Percentiles rank a stretch among this genome's conserved stretches.
Evolutionary conservation across 2,888 invertebrate genomes (phyloP).

Genomic region (Drosophila kuntzei): DNA sequence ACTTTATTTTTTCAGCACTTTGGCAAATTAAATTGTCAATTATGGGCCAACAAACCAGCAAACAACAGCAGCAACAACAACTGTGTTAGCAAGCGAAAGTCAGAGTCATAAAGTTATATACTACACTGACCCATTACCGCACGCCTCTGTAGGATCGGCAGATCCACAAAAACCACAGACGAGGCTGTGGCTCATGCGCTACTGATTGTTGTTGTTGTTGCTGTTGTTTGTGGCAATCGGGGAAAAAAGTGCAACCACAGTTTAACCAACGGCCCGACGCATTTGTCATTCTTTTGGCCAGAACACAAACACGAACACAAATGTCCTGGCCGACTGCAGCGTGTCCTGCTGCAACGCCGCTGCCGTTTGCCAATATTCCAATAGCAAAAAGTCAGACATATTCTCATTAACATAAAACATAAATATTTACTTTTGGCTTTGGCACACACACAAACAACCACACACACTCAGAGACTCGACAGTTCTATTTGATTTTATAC

Average conservation of each 20-base stretch:
- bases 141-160: slow-evolving; percentile 2
- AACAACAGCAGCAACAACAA: slow-evolving; percentile 21
- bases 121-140: neutral
- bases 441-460: slow-evolving; percentile 45
- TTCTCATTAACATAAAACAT: slow-evolving; percentile 84
- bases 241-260: slow-evolving; percentile 69
- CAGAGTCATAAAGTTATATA: slow-evolving; percentile 47
- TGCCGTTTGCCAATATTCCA: slow-evolving; percentile 73
- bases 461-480: slow-evolving; percentile 35
- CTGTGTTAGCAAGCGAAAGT: slow-evolving; percentile 60
- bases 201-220: slow-evolving; percentile 40
- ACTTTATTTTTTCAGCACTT: slow-evolving; percentile 54
- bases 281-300: slow-evolving; percentile 72
- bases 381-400: slow-evolving; percentile 83
- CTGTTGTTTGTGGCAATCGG: slow-evolving; percentile 42
- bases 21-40: slow-evolving; percentile 84
- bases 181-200: slow-evolving; percentile 38
- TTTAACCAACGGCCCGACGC: slow-evolving; percentile 67
- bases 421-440: slow-evolving; percentile 82
- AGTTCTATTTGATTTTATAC: slow-evolving; percentile 69
- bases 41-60: slow-evolving; percentile 72
- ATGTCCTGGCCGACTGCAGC: slow-evolving; percentile 34
- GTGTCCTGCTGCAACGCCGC: slow-evolving; percentile 38
- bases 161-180: slow-evolving; percentile 38
- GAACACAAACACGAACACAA: slow-evolving; percentile 21